Percentiles rank a stretch among this genome's conserved stretches.
phyloP scores from a whole-genome alignment of 1,140 invertebrate species.

The Mycetomoellerius zeteki region DNA sequence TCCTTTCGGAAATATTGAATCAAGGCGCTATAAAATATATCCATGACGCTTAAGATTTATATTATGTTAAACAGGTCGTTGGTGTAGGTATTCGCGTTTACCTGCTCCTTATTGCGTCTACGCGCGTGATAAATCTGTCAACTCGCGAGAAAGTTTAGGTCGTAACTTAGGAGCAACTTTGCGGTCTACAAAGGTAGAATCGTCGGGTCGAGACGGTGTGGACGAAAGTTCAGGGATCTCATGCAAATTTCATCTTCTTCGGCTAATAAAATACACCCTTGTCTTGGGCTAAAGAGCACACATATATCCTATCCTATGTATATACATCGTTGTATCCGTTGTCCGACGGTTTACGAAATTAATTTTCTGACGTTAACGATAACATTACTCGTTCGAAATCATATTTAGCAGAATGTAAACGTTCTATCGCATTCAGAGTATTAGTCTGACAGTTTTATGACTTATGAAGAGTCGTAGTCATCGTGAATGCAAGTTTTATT shows the following conservation, averaged over 20 bases:
- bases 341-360: constrained; percentile 42
- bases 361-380: constrained; percentile 38
- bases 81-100: constrained; percentile 46
- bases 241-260: constrained; percentile 82
- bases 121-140: constrained; percentile 73
- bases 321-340: not conserved
- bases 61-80: constrained; percentile 29
- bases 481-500: constrained; percentile 40
- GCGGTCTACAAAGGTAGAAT: constrained; percentile 67
- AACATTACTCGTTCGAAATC: not conserved
- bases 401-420: constrained; percentile 32
- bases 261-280: constrained; percentile 74
- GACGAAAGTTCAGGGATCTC: constrained; percentile 77
- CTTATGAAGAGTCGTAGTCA: constrained; percentile 19
- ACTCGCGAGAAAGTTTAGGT: constrained; percentile 67
- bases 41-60: constrained; percentile 21
- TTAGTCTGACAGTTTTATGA: constrained; percentile 43
- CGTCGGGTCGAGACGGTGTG: constrained; percentile 13
- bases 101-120: constrained; percentile 63
- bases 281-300: constrained; percentile 60
- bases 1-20: constrained; percentile 3
- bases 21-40: constrained; percentile 1
- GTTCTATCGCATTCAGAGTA: constrained; percentile 9
- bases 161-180: constrained; percentile 72
- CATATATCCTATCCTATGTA: not conserved